Evolutionary conservation across 2,888 invertebrate genomes (phyloP), one percentile per base, ranked within the genome.

Genomic region (Lingula anatina): DNA sequence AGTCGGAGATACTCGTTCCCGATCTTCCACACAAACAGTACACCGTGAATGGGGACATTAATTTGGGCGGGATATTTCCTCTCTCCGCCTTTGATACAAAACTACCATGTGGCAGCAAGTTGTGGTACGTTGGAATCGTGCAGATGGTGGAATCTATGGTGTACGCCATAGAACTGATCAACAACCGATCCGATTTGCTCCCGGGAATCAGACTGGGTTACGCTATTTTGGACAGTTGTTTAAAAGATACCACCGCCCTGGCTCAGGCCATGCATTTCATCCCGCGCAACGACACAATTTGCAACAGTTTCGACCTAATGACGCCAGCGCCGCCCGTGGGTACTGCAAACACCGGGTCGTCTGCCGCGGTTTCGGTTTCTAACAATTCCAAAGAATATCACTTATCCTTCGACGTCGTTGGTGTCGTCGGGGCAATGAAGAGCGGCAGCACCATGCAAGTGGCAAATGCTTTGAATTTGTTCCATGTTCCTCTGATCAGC

Each of bases 201-300:
- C 59, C 61, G 1, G 52, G 60, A 36, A 28, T 62, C 1, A 53
- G 44, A 3, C 53, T 69, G 15, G 69, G 69, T 1, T 62, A 55
- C 41, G 58, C 58, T 26, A 54, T 67, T 24, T 44, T 65, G 36
- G 66, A 69, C 46, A 66, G 66, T 55, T 69, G 69, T 43, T 57
- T 54, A 24, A 65, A 61, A 42, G 54, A 61, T 23, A 62, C 54
- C 3, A 60, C 61, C 2, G 64, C 69, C 4, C 46, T 67, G n/a
- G 56, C 52, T 3, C 54, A 61, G 31, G 57, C 63, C 12, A 47
- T 67, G 28, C 58, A 60, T 31, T 64, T 68, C 45, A 57, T 66
- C n/a, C 53, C 52, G 44, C 12, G 4, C 47, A 4, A 20, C 42
- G 18, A 5, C n/a, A 4, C 38, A 26, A 4, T 39, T 15, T 21